A percentile compares a stretch with the other conserved stretches of the same genome.
Conservation (phyloP, 2,888 invertebrate species). For the Hypolimnas misippus region DNA sequence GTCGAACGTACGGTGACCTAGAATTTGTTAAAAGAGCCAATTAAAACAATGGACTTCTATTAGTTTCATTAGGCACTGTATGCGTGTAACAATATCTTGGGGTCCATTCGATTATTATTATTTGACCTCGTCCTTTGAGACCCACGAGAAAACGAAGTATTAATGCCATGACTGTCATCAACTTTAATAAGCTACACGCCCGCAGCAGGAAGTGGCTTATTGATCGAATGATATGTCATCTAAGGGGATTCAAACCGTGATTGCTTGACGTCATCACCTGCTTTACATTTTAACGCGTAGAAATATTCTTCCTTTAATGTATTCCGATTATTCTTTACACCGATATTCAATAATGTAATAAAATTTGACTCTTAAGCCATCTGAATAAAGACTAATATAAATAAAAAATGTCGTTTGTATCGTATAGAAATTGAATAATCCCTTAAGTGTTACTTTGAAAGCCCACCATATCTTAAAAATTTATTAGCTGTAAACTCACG, state of each 20-base stretch:
- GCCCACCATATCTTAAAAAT: constrained; percentile 59
- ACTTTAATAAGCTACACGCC: constrained; percentile 71
- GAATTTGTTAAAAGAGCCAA: constrained; percentile 26
- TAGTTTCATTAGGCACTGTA: constrained; percentile 68
- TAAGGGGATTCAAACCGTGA: constrained; percentile 62
- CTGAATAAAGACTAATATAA: constrained; percentile 10
- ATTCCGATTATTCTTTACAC: constrained; percentile 2
- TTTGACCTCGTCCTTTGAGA: constrained; percentile 73
- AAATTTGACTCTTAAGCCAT: not conserved
- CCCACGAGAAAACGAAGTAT: constrained; percentile 74
- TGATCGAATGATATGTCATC: constrained; percentile 65
- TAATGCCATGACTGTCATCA: constrained; percentile 75
- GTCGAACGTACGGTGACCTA: constrained; percentile 33
- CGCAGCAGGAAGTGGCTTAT: constrained; percentile 80
- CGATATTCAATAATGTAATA: not conserved
- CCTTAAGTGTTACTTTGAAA: constrained; percentile 51
- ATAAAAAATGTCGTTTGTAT: not conserved
- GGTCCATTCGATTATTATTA: constrained; percentile 59
- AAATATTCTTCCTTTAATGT: constrained; percentile 11
- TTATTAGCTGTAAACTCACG: constrained; percentile 61
- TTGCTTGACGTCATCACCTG: constrained; percentile 53
- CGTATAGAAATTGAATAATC: constrained; percentile 31
- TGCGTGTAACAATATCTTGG: constrained; percentile 57
- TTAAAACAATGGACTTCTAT: constrained; percentile 56
- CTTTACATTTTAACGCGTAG: constrained; percentile 23